Percentiles rank a stretch among this genome's conserved stretches.
Conservation (phyloP, 2,888 invertebrate species). For the Priocnemis perturbator region DNA sequence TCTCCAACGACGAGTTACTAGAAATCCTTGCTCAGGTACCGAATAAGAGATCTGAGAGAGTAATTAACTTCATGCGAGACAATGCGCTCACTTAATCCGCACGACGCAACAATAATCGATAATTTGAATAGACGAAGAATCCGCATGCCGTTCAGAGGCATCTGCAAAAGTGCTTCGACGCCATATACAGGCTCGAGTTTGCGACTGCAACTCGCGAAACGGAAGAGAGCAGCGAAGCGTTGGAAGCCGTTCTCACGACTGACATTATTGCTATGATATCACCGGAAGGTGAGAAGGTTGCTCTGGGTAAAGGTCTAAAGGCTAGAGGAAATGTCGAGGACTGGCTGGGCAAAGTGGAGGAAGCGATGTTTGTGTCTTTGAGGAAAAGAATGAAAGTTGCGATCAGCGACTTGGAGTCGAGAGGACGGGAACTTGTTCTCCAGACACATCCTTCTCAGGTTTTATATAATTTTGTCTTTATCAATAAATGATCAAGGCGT, state of each 20-base stretch:
- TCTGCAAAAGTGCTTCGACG: conserved; percentile 92
- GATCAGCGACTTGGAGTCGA: conserved; percentile 81
- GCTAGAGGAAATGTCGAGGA: conserved; percentile 94
- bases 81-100: background rate
- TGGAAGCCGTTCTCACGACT: conserved; percentile 79
- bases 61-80: background rate
- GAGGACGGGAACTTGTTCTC: conserved; percentile 85
- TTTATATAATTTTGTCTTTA: conserved; percentile 6
- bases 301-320: conserved; percentile 88
- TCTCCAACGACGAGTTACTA: conserved; percentile 92
- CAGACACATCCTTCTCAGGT: conserved; percentile 85
- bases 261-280: conserved; percentile 94
- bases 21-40: conserved; percentile 91
- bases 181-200: conserved; percentile 87
- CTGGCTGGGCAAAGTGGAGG: conserved; percentile 94
- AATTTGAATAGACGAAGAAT: conserved; percentile 82
- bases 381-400: conserved; percentile 86
- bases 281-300: conserved; percentile 90
- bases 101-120: background rate
- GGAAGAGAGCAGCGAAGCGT: conserved; percentile 76
- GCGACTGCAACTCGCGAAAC: conserved; percentile 78
- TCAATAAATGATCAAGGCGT: background rate
- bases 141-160: conserved; percentile 94
- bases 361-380: conserved; percentile 89
- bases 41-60: background rate